Conservation (phyloP, 2,113 vertebrate genomes). For the Copsychus sechellarum region DNA sequence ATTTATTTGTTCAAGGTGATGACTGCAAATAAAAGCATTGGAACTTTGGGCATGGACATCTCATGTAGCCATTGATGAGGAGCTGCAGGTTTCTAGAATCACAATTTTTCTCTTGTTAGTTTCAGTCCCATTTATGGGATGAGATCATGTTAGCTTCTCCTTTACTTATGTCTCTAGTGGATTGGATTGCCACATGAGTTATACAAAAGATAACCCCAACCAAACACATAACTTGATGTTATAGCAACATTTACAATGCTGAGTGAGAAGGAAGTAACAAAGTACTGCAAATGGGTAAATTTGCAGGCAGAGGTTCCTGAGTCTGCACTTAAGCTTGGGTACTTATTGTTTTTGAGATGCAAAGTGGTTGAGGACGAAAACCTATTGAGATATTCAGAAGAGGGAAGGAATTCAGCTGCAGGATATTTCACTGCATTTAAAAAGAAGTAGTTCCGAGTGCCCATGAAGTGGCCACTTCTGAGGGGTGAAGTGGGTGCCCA, state of each 20-base stretch:
- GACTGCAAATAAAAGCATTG: slow-evolving; percentile 1
- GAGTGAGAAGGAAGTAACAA: background rate
- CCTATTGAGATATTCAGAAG: background rate
- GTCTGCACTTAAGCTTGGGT: background rate
- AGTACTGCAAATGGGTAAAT: fast-evolving
- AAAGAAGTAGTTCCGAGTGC: too few relatives aligned
- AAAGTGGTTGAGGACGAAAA: background rate
- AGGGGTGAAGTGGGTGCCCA: background rate
- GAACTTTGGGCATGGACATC: background rate
- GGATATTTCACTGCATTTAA: background rate
- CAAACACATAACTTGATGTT: background rate
- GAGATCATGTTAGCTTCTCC: background rate
- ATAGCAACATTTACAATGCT: background rate
- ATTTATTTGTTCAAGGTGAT: background rate
- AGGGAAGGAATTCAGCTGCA: background rate
- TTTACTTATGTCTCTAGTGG: background rate
- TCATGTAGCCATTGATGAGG: background rate
- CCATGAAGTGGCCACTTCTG: background rate
- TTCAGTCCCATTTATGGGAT: background rate
- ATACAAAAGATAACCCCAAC: background rate
- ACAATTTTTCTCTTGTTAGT: background rate
- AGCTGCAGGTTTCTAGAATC: background rate
- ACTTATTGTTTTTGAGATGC: background rate
- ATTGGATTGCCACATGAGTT: background rate
- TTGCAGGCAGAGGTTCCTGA: background rate